Evolutionary conservation across 2,113 vertebrate species (phyloP).

Genomic region (Dicerorhinus sumatrensis): DNA sequence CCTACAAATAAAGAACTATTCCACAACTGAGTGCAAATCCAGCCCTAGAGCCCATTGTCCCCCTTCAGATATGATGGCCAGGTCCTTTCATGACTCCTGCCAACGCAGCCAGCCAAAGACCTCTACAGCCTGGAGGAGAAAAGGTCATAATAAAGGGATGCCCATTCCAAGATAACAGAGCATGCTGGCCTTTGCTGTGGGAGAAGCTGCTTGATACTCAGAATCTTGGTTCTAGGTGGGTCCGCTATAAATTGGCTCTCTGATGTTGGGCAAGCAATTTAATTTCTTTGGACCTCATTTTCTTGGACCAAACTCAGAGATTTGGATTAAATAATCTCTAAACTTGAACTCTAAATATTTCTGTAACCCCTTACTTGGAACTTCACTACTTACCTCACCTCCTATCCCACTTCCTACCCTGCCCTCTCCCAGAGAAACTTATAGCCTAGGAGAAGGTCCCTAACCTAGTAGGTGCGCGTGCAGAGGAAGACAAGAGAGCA

Average conservation of each 20-base stretch:
- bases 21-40: background rate
- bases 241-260: background rate
- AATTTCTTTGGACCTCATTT: background rate
- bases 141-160: too few species aligned
- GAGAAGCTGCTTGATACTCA: background rate
- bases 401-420: too few species aligned
- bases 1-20: background rate
- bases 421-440: background rate
- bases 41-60: background rate
- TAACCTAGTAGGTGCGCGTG: background rate
- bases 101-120: background rate
- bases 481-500: background rate
- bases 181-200: accelerated
- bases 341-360: background rate
- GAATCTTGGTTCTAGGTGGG: background rate
- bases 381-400: too few species aligned
- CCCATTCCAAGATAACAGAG: background rate
- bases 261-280: background rate
- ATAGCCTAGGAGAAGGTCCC: background rate
- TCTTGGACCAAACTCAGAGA: background rate
- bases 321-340: background rate
- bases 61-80: background rate
- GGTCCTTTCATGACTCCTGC: background rate
- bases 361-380: background rate
- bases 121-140: background rate